These are phyloP conservation scores for Heliconius ismenius DNA, from an alignment of 2,888 invertebrate species.

Conservation along the genomic window DNA sequence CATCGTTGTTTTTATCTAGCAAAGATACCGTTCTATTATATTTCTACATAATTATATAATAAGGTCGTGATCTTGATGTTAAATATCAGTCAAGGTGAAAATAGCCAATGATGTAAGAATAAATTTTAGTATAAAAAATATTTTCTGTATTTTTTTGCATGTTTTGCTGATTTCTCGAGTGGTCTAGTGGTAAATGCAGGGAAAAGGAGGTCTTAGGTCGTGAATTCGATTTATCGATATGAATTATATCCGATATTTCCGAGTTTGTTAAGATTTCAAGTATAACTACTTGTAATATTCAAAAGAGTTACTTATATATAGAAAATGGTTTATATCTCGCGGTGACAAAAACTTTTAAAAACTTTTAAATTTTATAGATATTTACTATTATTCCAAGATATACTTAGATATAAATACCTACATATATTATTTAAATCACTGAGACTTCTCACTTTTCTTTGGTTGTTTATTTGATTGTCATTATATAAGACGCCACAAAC, in stretches of 20 bases:
- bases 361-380: too few species aligned
- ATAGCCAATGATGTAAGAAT: not conserved
- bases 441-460: too few species aligned
- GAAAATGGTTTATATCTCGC: not conserved
- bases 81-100: conserved; percentile 42
- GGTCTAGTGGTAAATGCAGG: not conserved
- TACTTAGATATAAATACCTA: too few species aligned
- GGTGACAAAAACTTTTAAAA: too few species aligned
- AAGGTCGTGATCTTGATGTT: conserved; percentile 32
- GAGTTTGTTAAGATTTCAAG: too few species aligned
- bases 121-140: not conserved
- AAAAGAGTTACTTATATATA: too few species aligned
- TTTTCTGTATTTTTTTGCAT: not conserved
- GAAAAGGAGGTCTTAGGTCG: not conserved
- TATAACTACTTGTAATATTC: too few species aligned
- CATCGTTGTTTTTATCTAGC: conserved; percentile 13
- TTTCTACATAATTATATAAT: conserved; percentile 25
- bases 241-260: not conserved
- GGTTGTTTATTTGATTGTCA: too few species aligned
- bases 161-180: not conserved
- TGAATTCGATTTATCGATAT: not conserved
- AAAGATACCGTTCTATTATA: conserved; percentile 13
- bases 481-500: too few species aligned
- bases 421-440: too few species aligned
- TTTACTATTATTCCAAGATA: too few species aligned